Conservation (phyloP, 2,888 invertebrate genomes). For the Coecobrya sp. region DNA sequence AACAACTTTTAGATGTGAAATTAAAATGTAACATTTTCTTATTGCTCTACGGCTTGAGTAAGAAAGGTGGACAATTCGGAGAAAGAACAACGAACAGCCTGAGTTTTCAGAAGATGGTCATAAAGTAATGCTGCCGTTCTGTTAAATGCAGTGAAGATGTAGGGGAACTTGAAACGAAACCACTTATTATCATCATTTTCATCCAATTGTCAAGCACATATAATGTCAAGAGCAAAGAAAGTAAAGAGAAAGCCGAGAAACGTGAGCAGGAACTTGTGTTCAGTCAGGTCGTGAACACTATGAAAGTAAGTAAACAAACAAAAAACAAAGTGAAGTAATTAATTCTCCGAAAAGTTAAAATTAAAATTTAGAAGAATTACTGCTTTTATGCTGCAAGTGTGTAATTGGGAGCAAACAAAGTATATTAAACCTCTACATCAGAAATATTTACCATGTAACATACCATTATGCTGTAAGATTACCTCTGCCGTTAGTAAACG, state of each 20-base stretch:
- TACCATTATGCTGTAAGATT: too few species aligned
- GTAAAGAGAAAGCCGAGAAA: neutral
- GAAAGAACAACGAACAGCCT: neutral
- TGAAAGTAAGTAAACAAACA: constrained; percentile 2
- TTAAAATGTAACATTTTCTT: constrained; percentile 59
- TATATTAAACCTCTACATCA: too few species aligned
- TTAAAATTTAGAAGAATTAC: constrained; percentile 21
- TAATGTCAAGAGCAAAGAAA: neutral
- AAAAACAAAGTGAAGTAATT: neutral
- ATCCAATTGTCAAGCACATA: neutral
- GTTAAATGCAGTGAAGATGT: neutral
- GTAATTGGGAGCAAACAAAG: too few species aligned
- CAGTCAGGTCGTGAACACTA: neutral
- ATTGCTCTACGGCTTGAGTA: neutral
- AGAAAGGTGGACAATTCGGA: constrained; percentile 8
- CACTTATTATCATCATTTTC: constrained; percentile 44
- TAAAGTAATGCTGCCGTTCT: neutral
- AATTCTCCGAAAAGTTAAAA: constrained; percentile 41
- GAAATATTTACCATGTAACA: too few species aligned
- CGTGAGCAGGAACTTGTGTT: neutral
- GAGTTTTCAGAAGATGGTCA: neutral
- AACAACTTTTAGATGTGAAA: constrained; percentile 67
- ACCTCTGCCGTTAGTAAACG: too few species aligned
- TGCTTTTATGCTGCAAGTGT: too few species aligned
- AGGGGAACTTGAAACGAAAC: neutral